These are phyloP conservation scores for Trematomus bernacchii DNA, from an alignment of 2,797 vertebrate species.

Conservation along the genomic window DNA sequence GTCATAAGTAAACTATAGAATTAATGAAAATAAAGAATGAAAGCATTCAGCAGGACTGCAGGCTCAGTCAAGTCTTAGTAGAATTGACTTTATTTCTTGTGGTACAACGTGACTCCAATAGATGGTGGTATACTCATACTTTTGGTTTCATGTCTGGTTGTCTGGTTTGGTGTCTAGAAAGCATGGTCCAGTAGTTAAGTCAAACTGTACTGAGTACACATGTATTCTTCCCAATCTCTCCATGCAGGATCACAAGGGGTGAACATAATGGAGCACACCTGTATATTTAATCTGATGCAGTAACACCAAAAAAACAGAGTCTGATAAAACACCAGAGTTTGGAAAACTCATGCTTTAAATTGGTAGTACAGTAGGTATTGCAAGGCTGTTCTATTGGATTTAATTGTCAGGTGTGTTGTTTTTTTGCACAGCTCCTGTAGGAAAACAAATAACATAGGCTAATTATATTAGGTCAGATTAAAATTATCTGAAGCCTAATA, in stretches of 20 bases:
- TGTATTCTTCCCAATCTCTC: constrained; percentile 18
- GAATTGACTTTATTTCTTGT: constrained; percentile 19
- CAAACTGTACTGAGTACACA: not conserved
- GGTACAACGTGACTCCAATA: constrained; percentile 52
- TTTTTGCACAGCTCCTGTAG: not conserved
- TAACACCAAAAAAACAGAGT: not conserved
- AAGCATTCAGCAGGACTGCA: not conserved
- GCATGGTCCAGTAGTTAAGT: constrained; percentile 57
- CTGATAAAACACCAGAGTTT: not conserved
- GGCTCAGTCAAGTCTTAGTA: not conserved
- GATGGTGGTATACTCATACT: constrained; percentile 52
- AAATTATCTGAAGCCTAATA: constrained; percentile 9
- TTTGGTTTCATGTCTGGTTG: constrained; percentile 4
- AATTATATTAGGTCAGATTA: not conserved
- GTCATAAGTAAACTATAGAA: not conserved
- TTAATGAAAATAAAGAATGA: not conserved
- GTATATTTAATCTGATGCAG: not conserved
- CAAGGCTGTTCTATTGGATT: not conserved
- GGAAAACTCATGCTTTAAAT: not conserved
- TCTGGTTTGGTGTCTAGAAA: constrained; percentile 59
- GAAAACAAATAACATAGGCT: not conserved
- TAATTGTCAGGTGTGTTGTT: not conserved
- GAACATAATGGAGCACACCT: constrained; percentile 27
- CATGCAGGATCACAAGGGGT: constrained; percentile 5
- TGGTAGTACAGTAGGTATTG: not conserved